A percentile compares a stretch with the other conserved stretches of the same genome.
These are phyloP conservation scores for Ormyrus pomaceus DNA, from an alignment of 2,888 invertebrate species.

Conservation along the genomic window DNA sequence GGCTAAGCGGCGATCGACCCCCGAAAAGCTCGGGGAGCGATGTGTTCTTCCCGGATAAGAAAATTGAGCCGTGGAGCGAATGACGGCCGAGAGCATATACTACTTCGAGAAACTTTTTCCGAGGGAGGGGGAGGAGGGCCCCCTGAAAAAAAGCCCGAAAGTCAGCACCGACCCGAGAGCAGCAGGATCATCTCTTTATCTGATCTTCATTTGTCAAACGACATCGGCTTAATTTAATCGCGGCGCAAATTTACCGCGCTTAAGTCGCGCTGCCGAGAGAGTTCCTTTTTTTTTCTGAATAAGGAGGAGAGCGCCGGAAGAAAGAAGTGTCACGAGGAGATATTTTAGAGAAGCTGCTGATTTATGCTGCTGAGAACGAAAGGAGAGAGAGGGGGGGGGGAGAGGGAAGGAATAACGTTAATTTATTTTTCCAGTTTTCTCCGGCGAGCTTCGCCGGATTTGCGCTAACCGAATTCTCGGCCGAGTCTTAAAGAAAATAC, in stretches of 20 bases:
- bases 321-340: conserved; percentile 30
- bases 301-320: conserved; percentile 54
- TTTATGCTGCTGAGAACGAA: conserved; percentile 19
- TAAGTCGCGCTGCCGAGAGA: conserved; percentile 54
- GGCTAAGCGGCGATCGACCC: conserved; percentile 10
- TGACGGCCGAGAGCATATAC: conserved; percentile 12
- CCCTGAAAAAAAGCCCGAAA: conserved; percentile 67
- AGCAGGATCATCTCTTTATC: conserved; percentile 72
- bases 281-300: conserved; percentile 50
- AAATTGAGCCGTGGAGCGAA: conserved; percentile 63
- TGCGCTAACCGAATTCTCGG: conserved; percentile 35
- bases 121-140: not conserved
- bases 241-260: conserved; percentile 54
- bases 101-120: too few relatives aligned
- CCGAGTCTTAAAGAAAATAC: conserved; percentile 18
- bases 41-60: conserved; percentile 64
- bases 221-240: conserved; percentile 62
- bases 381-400: not conserved
- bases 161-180: conserved; percentile 67
- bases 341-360: conserved; percentile 45
- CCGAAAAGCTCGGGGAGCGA: conserved; percentile 41
- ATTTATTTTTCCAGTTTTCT: conserved; percentile 47
- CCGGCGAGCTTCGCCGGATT: conserved; percentile 15
- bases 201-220: conserved; percentile 73
- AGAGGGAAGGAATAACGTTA: conserved; percentile 24